phyloP scores from a whole-genome alignment of 1,140 invertebrate genomes.

The Spodoptera litura region DNA sequence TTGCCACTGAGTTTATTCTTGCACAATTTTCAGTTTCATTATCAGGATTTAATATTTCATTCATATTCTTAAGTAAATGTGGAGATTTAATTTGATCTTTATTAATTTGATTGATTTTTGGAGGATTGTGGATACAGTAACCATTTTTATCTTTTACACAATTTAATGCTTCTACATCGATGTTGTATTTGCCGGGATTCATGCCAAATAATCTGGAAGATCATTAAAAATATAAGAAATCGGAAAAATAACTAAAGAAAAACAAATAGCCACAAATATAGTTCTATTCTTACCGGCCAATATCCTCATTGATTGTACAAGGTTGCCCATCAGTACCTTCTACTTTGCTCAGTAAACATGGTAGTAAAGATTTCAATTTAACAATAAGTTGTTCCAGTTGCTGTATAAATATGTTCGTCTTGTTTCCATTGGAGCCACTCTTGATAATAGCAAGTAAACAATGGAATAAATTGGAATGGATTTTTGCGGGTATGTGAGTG shows the following conservation, averaged over 20 bases:
- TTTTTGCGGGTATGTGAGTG: conserved; percentile 71
- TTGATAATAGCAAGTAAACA: conserved; percentile 75
- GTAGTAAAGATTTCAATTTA: conserved; percentile 70
- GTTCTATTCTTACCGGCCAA: conserved; percentile 66
- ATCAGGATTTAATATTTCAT: conserved; percentile 36
- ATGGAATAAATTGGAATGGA: conserved; percentile 76
- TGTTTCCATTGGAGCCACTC: conserved; percentile 62
- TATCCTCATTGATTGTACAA: conserved; percentile 73
- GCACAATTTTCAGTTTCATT: conserved; percentile 61
- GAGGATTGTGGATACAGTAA: conserved; percentile 72
- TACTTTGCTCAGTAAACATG: conserved; percentile 67
- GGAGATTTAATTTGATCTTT: conserved; percentile 47
- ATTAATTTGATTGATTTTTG: conserved; percentile 40
- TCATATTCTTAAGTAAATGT: conserved; percentile 50
- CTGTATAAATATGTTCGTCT: conserved; percentile 70
- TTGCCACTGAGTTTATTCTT: conserved; percentile 62
- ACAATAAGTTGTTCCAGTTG: conserved; percentile 74
- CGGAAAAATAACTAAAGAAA: not conserved
- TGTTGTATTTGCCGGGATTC: conserved; percentile 75
- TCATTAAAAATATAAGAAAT: conserved; percentile 24
- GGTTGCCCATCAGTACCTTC: conserved; percentile 57
- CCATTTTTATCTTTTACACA: conserved; percentile 78
- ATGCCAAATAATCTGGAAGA: conserved; percentile 75
- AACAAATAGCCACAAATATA: not conserved
- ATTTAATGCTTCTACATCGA: conserved; percentile 73